These are phyloP conservation scores for Troides helena DNA, from an alignment of 2,888 invertebrate genomes.

Conservation along the genomic window DNA sequence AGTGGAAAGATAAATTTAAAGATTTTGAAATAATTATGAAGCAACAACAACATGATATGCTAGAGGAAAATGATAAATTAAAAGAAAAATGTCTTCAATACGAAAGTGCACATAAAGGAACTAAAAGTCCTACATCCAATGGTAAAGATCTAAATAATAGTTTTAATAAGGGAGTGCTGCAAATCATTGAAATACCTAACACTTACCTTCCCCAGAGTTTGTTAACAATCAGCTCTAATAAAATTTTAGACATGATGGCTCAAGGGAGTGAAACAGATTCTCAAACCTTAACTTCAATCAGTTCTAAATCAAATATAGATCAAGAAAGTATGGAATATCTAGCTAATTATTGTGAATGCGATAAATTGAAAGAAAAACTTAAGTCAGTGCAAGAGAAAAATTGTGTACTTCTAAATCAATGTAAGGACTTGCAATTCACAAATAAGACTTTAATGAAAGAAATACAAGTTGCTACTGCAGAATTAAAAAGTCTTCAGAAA, in stretches of 20 bases:
- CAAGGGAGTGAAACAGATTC: constrained; percentile 41
- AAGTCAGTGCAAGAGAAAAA: constrained; percentile 46
- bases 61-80: constrained; percentile 51
- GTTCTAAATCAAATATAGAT: constrained; percentile 32
- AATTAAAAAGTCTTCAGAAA: constrained; percentile 56
- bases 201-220: constrained; percentile 56
- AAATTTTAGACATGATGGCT: constrained; percentile 48
- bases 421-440: constrained; percentile 44
- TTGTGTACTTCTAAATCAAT: constrained; percentile 38
- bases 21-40: constrained; percentile 47
- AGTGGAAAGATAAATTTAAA: constrained; percentile 52
- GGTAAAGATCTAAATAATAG: constrained; percentile 16
- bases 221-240: constrained; percentile 60
- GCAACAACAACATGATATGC: constrained; percentile 48
- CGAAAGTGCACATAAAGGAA: constrained; percentile 29
- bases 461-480: constrained; percentile 51
- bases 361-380: constrained; percentile 33
- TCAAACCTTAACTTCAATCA: constrained; percentile 32
- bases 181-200: constrained; percentile 33
- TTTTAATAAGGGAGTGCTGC: constrained; percentile 25
- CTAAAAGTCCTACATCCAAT: constrained; percentile 24
- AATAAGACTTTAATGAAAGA: constrained; percentile 55
- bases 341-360: constrained; percentile 32
- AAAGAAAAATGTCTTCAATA: constrained; percentile 35
- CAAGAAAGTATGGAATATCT: constrained; percentile 7